These are phyloP conservation scores for Synanthedon tipuliformis DNA, from an alignment of 2,888 invertebrate genomes.

Conservation along the genomic window DNA sequence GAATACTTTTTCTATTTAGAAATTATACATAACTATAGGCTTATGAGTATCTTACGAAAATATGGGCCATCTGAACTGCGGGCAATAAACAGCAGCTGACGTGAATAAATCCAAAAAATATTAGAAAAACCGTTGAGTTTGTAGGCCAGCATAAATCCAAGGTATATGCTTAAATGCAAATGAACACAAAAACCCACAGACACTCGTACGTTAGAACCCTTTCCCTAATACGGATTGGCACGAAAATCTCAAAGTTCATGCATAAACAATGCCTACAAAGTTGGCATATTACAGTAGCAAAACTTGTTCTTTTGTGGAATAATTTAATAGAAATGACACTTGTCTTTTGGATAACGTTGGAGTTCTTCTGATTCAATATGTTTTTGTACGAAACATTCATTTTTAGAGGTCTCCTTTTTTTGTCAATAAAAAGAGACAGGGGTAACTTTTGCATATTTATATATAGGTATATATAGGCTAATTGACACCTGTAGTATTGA, in stretches of 20 bases:
- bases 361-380: no score
- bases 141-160: not conserved
- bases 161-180: not conserved
- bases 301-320: no score
- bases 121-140: not conserved
- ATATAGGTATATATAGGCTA: no score
- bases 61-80: not conserved
- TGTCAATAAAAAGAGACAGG: no score
- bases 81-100: not conserved
- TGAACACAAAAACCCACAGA: conserved; percentile 8
- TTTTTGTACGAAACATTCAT: not conserved
- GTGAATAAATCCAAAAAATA: not conserved
- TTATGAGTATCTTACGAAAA: not conserved
- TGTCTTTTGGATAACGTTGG: no score
- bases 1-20: no score
- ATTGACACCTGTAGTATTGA: no score
- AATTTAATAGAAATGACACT: no score
- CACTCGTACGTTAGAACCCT: conserved; percentile 17
- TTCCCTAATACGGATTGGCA: conserved; percentile 31
- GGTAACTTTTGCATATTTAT: no score
- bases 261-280: conserved; percentile 25
- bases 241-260: conserved; percentile 34
- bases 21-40: no score
- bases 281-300: not conserved
- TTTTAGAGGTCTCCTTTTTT: not conserved